Evolutionary conservation across 2,888 invertebrate species (phyloP).

Genomic region (Napeogenes sylphis): DNA sequence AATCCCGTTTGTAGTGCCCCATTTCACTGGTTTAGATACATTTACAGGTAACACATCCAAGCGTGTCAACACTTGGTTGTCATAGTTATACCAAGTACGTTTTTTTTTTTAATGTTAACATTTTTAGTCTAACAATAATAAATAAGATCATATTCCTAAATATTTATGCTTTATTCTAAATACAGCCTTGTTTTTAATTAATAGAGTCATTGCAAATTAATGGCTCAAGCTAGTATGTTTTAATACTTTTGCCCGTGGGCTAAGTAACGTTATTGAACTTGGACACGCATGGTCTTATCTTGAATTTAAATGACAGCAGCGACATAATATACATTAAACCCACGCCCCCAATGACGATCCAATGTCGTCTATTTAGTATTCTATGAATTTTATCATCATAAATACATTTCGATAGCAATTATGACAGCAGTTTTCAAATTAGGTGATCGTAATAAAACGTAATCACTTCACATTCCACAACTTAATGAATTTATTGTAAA

Average conservation of each 20-base stretch:
- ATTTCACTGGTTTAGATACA: constrained; percentile 13
- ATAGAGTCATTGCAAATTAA: constrained; percentile 29
- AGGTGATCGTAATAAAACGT: constrained; percentile 6
- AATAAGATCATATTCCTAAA: too few relatives aligned
- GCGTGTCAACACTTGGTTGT: not conserved
- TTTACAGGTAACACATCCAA: not conserved
- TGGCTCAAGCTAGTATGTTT: constrained; percentile 35
- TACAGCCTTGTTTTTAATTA: constrained; percentile 27
- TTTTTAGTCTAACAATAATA: too few relatives aligned
- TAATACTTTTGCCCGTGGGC: constrained; percentile 48
- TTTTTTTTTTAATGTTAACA: too few relatives aligned
- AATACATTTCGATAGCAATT: constrained; percentile 25
- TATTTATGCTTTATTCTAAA: not conserved
- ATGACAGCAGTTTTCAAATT: constrained; percentile 14
- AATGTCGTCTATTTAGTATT: constrained; percentile 26
- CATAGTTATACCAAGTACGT: not conserved
- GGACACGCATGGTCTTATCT: constrained; percentile 56
- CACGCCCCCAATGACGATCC: constrained; percentile 42
- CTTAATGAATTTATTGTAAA: too few relatives aligned
- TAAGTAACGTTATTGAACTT: constrained; percentile 43
- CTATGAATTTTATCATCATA: constrained; percentile 37
- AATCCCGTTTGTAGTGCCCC: constrained; percentile 49
- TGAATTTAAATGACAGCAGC: constrained; percentile 43
- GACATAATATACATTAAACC: constrained; percentile 43
- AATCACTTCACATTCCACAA: not conserved